These are phyloP conservation scores for Nemotelus nigrinus DNA, from an alignment of 2,888 invertebrate species.

Conservation along the genomic window DNA sequence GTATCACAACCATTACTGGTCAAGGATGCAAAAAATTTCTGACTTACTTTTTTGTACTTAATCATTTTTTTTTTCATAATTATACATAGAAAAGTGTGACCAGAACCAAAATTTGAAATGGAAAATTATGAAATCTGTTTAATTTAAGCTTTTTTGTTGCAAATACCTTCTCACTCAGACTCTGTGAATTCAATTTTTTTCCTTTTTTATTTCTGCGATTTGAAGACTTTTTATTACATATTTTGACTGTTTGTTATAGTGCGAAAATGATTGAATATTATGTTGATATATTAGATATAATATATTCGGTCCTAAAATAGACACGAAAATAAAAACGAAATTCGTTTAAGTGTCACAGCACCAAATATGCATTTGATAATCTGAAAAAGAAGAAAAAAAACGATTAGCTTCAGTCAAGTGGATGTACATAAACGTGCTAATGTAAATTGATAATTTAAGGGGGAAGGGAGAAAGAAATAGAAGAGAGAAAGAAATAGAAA, in stretches of 20 bases:
- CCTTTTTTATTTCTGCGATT: constrained; percentile 20
- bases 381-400: constrained; percentile 48
- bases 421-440: too few relatives aligned
- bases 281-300: constrained; percentile 42
- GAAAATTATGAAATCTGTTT: neutral
- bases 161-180: constrained; percentile 41
- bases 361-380: constrained; percentile 59
- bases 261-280: constrained; percentile 39
- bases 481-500: too few relatives aligned
- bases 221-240: constrained; percentile 22
- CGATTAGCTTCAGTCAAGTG: too few relatives aligned
- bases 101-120: too few relatives aligned
- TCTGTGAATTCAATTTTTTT: constrained; percentile 9
- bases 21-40: neutral
- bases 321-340: constrained; percentile 59
- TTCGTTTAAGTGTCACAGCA: constrained; percentile 66
- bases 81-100: too few relatives aligned
- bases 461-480: too few relatives aligned
- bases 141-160: neutral
- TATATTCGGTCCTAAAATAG: constrained; percentile 49
- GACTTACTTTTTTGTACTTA: constrained; percentile 31
- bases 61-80: constrained; percentile 4
- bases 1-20: constrained; percentile 34
- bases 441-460: too few relatives aligned
- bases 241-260: constrained; percentile 24